Evolutionary conservation across 2,113 vertebrate species (phyloP).

Genomic region (Hemiprocne comata): DNA sequence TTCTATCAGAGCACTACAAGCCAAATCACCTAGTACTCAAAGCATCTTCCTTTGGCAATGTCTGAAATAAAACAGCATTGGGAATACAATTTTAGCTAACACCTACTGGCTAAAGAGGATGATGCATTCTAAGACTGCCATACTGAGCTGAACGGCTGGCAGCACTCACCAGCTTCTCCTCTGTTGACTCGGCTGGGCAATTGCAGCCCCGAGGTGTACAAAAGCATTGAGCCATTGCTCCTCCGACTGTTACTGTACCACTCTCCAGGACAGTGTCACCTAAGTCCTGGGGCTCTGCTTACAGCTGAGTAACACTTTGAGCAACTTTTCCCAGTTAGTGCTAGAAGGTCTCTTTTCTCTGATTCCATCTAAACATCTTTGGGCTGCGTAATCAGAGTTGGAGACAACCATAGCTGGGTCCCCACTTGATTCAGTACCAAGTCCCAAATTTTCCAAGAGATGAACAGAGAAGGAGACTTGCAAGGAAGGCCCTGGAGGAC

Average conservation of each 20-base stretch:
- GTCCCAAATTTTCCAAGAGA: background rate
- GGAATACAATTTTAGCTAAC: background rate
- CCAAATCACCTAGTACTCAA: background rate
- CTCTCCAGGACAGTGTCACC: rapidly evolving
- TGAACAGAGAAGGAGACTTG: background rate
- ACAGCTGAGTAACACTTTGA: rapidly evolving
- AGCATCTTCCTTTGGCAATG: background rate
- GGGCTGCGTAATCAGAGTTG: background rate
- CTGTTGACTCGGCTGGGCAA: background rate
- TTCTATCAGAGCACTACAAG: background rate
- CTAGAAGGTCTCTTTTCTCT: background rate
- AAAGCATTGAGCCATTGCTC: rapidly evolving
- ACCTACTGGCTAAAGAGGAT: background rate
- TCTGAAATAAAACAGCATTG: background rate
- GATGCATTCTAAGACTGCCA: no score
- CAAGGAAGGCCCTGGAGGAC: rapidly evolving
- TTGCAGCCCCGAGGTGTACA: rapidly evolving
- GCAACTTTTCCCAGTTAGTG: rapidly evolving
- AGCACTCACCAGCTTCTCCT: background rate
- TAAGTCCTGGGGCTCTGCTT: background rate
- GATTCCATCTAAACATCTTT: no score
- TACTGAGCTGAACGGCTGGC: rapidly evolving
- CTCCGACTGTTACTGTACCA: rapidly evolving
- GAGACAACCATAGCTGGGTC: no score
- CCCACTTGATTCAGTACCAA: rapidly evolving